Evolutionary conservation across 2,113 vertebrate species (phyloP).

Genomic region (Pachycephala philippinensis): DNA sequence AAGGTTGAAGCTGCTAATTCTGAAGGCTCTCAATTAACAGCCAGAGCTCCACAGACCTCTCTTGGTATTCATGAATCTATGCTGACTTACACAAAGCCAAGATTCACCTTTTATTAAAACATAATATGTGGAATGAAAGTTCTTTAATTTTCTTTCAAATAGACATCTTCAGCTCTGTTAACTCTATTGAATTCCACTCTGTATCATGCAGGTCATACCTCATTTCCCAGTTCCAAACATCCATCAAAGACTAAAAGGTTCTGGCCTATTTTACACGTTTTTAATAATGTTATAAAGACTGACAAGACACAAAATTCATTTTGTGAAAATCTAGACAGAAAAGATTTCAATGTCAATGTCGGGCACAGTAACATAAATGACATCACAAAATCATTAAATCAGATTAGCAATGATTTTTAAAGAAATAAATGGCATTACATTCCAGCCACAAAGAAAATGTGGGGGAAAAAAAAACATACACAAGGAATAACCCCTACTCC

Average conservation of each 20-base stretch:
- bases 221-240: constrained; percentile 3
- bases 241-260: constrained; percentile 8
- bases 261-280: constrained; percentile 14
- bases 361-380: not conserved
- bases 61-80: not conserved
- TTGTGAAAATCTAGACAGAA: constrained; percentile 6
- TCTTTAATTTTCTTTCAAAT: constrained; percentile 26
- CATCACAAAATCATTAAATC: not conserved
- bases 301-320: not conserved
- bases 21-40: not conserved
- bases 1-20: not conserved
- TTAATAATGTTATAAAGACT: constrained; percentile 16
- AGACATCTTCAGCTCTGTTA: not conserved
- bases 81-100: not conserved
- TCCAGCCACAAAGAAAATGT: not conserved
- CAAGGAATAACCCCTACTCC: not conserved
- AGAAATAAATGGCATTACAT: not conserved
- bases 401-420: not conserved
- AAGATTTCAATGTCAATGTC: not conserved
- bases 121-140: not conserved
- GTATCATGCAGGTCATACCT: not conserved
- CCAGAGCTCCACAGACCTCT: not conserved
- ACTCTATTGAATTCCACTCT: constrained; percentile 4
- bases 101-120: not conserved
- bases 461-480: not conserved